These are phyloP conservation scores for Drosophila paranaensis DNA, from an alignment of 2,888 invertebrate genomes.

Conservation along the genomic window DNA sequence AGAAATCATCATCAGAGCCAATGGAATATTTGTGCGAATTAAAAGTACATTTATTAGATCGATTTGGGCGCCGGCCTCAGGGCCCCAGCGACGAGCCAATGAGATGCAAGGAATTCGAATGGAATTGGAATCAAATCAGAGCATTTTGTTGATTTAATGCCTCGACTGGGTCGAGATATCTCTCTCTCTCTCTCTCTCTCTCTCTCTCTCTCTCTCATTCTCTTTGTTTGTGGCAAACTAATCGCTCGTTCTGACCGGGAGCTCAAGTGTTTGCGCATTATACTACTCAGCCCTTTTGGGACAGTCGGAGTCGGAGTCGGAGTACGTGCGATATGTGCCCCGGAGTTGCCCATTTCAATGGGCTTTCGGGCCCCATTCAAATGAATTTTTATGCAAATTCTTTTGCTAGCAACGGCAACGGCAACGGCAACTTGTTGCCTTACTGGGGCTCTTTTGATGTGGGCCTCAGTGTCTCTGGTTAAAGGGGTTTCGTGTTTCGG, in stretches of 20 bases:
- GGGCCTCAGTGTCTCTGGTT: constrained; percentile 1
- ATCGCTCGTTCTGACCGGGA: constrained; percentile 33
- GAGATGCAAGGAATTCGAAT: constrained; percentile 21
- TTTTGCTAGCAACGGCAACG: constrained; percentile 37
- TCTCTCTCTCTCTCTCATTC: not conserved
- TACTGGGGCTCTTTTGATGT: constrained; percentile 2
- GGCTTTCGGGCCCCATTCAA: not conserved
- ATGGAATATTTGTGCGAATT: constrained; percentile 3
- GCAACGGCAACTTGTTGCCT: constrained; percentile 55
- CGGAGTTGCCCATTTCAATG: not conserved
- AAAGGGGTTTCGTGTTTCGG: constrained; percentile 4
- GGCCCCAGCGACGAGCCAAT: not conserved
- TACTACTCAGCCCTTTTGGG: constrained; percentile 36
- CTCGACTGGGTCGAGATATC: not conserved
- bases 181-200: not conserved
- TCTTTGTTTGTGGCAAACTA: constrained; percentile 34
- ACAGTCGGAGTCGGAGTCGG: constrained; percentile 19
- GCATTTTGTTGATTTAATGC: constrained; percentile 59
- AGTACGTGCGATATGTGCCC: not conserved
- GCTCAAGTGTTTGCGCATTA: constrained; percentile 47
- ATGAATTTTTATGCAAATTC: constrained; percentile 75
- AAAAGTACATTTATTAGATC: constrained; percentile 14
- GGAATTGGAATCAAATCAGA: constrained; percentile 49
- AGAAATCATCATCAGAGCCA: not conserved
- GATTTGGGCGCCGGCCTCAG: not conserved